Conservation (phyloP, 2,797 vertebrate genomes). For the Coendou prehensilis region DNA sequence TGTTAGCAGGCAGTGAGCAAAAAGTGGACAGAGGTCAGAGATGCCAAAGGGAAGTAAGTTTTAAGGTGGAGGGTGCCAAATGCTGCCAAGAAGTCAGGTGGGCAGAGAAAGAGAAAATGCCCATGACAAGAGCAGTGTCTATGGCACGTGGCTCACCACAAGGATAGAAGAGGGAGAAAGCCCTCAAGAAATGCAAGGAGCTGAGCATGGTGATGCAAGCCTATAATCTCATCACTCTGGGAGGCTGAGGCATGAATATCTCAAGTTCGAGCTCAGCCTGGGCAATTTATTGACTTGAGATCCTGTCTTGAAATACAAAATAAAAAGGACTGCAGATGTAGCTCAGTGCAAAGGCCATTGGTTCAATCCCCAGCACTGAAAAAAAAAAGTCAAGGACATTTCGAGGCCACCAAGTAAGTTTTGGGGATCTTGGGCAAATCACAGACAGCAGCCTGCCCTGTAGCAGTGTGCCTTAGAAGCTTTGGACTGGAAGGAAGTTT, state of each 20-base stretch:
- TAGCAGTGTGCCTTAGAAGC: neutral
- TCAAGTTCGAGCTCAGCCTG: neutral
- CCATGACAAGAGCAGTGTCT: neutral
- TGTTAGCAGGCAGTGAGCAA: neutral
- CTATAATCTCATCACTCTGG: neutral
- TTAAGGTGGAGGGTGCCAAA: neutral
- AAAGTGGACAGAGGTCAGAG: neutral
- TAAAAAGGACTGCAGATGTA: neutral
- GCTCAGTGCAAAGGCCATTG: neutral
- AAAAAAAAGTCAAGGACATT: neutral
- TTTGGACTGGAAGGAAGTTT: neutral
- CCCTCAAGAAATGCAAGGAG: neutral
- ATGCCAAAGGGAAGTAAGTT: neutral
- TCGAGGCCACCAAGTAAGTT: neutral
- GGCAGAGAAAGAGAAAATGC: neutral
- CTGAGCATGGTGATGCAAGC: neutral
- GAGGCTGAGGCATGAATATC: neutral
- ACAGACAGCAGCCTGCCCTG: neutral
- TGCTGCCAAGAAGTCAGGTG: slow-evolving; percentile 1
- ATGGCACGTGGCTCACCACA: neutral
- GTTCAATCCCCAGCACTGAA: neutral
- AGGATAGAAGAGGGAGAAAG: neutral
- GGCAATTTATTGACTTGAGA: neutral
- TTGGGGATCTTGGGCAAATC: neutral
- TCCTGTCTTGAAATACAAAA: neutral